phyloP scores from a whole-genome alignment of 2,113 vertebrate species.

The Oophaga pumilio region DNA sequence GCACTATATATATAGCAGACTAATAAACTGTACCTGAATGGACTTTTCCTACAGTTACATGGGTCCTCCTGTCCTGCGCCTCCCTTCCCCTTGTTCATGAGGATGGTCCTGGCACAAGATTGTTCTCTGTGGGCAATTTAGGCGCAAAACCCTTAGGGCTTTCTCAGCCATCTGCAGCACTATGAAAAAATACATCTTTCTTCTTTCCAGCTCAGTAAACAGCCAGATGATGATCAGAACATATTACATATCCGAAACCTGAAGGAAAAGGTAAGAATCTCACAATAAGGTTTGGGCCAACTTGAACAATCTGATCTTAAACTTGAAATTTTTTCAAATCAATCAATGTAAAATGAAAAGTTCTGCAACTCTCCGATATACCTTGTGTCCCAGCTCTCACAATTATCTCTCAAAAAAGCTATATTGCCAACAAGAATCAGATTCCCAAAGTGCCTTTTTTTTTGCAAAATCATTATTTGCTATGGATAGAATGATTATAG shows the following conservation, averaged over 20 bases:
- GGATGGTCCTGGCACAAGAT: neutral
- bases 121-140: neutral
- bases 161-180: constrained; percentile 36
- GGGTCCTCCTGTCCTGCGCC: neutral
- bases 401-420: too few species aligned
- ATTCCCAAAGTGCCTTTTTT: too few species aligned
- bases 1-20: neutral
- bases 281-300: neutral
- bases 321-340: too few species aligned
- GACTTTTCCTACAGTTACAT: neutral
- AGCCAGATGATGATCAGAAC: neutral
- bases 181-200: constrained; percentile 29
- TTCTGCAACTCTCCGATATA: too few species aligned
- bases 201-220: constrained; percentile 36
- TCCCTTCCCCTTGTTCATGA: neutral
- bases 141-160: constrained; percentile 1
- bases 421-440: too few species aligned
- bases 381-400: too few species aligned
- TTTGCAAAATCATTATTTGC: too few species aligned
- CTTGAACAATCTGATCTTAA: neutral
- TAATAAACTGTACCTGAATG: neutral
- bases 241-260: neutral
- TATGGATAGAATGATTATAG: too few species aligned
- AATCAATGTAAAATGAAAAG: too few species aligned
- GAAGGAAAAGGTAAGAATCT: neutral